These are phyloP conservation scores for Gallinago solitaria DNA, from an alignment of 2,797 vertebrate species.

Conservation along the genomic window DNA sequence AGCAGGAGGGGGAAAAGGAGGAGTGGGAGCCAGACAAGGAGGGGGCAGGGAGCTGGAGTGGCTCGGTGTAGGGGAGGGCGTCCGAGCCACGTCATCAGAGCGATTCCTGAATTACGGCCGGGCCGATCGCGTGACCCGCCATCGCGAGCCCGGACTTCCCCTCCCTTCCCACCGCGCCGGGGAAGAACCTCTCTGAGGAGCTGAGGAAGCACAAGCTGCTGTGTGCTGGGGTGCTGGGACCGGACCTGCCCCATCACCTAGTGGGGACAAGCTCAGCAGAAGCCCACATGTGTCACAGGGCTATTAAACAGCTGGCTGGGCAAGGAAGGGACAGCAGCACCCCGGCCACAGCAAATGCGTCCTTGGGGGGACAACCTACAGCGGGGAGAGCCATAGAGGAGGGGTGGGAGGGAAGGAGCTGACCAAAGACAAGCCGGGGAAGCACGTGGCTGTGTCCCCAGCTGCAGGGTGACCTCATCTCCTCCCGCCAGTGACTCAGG, in stretches of 20 bases:
- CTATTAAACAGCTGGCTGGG: not conserved
- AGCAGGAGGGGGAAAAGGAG: not conserved
- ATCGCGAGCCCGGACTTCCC: not conserved
- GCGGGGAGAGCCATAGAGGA: not conserved
- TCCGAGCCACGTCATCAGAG: not conserved
- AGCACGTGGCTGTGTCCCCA: not conserved
- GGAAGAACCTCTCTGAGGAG: not conserved
- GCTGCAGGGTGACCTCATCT: constrained; percentile 35
- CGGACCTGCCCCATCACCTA: not conserved
- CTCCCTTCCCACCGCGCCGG: accelerated
- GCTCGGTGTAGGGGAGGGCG: accelerated
- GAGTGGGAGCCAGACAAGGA: accelerated
- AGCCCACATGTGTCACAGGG: not conserved
- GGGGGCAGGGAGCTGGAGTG: not conserved
- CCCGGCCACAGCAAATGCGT: not conserved
- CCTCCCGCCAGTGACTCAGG: constrained; percentile 8
- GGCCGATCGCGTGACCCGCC: not conserved
- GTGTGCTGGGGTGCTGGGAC: not conserved
- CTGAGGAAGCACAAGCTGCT: accelerated
- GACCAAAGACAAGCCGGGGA: not conserved
- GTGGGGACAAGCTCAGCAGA: not conserved
- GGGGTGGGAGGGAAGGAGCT: not conserved
- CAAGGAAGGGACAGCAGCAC: not conserved
- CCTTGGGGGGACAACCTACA: not conserved
- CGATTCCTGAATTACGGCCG: not conserved